Conservation (phyloP, 2,888 invertebrate species). For the Platynereis dumerilii region DNA sequence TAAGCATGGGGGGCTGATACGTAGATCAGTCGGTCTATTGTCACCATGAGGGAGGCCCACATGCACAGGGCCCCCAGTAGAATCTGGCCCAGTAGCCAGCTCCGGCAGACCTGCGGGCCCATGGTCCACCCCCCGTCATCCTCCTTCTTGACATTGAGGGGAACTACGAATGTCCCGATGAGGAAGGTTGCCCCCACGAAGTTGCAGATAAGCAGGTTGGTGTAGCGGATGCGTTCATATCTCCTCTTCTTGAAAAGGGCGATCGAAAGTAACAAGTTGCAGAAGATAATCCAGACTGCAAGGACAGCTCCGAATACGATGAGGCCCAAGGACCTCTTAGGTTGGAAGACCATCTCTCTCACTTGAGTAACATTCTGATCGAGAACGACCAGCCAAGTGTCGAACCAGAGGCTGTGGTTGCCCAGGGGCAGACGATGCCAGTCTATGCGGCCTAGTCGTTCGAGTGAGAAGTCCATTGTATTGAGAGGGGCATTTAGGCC, state of each 20-base stretch:
- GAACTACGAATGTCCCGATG: slow-evolving; percentile 27
- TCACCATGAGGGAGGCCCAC: slow-evolving; percentile 27
- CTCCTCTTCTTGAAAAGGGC: slow-evolving; percentile 4
- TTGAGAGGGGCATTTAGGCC: no score
- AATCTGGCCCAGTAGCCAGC: slow-evolving; percentile 28
- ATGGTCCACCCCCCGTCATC: slow-evolving; percentile 25
- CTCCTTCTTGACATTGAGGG: slow-evolving; percentile 28
- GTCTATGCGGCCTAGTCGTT: no score
- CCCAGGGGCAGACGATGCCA: neutral
- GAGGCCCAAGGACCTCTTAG: slow-evolving; percentile 17
- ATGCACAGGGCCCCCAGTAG: slow-evolving; percentile 22
- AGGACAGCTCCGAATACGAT: slow-evolving; percentile 23
- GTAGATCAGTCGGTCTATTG: slow-evolving; percentile 29
- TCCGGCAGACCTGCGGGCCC: slow-evolving; percentile 25
- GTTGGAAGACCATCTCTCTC: slow-evolving; percentile 17
- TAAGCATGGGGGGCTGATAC: slow-evolving; percentile 19
- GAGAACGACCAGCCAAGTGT: slow-evolving; percentile 24
- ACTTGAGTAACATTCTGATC: slow-evolving; percentile 18
- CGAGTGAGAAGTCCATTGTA: no score
- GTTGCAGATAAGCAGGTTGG: slow-evolving; percentile 25
- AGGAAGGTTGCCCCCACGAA: slow-evolving; percentile 23
- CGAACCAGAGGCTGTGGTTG: slow-evolving; percentile 21
- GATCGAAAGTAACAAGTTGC: slow-evolving; percentile 23
- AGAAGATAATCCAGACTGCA: slow-evolving; percentile 26
- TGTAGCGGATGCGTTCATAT: slow-evolving; percentile 5